These are phyloP conservation scores for Porites australiensis DNA, from an alignment of 64 coral and sea anemone genomes.

Conservation along the genomic window DNA sequence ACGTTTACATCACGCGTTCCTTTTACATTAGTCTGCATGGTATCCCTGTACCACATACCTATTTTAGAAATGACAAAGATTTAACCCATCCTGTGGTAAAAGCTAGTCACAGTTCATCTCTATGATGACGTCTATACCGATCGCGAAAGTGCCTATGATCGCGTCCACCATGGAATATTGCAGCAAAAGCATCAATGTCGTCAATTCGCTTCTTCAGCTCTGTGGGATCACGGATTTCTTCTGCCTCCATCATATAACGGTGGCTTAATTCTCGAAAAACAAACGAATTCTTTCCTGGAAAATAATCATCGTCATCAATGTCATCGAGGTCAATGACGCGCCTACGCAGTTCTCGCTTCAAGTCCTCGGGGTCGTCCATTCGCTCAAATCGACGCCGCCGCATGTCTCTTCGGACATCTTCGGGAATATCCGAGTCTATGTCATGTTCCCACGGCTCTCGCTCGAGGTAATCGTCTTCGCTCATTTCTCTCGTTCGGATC, in stretches of 20 bases:
- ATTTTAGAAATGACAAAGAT: neutral
- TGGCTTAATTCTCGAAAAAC: slow-evolving; percentile 56
- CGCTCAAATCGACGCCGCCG: slow-evolving; percentile 36
- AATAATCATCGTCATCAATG: slow-evolving; percentile 16
- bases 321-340: slow-evolving; percentile 50
- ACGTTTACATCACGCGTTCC: neutral
- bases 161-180: slow-evolving; percentile 44
- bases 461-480: slow-evolving; percentile 72
- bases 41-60: too few relatives aligned
- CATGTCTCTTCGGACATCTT: slow-evolving; percentile 72
- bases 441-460: slow-evolving; percentile 73
- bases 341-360: slow-evolving; percentile 70
- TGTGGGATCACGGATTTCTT: slow-evolving; percentile 56
- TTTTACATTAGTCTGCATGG: neutral
- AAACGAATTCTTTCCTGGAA: slow-evolving; percentile 18
- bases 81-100: too few relatives aligned
- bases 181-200: slow-evolving; percentile 74
- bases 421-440: slow-evolving; percentile 51
- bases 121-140: neutral
- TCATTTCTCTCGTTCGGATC: slow-evolving; percentile 81
- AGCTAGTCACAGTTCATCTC: slow-evolving; percentile 19
- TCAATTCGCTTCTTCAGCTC: slow-evolving; percentile 78
- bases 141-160: neutral
- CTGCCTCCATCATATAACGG: slow-evolving; percentile 69
- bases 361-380: slow-evolving; percentile 54